Percentiles rank a stretch among this genome's conserved stretches.
These are phyloP conservation scores for Sebastes schlegelii DNA, from an alignment of 2,113 vertebrate genomes.

Conservation along the genomic window DNA sequence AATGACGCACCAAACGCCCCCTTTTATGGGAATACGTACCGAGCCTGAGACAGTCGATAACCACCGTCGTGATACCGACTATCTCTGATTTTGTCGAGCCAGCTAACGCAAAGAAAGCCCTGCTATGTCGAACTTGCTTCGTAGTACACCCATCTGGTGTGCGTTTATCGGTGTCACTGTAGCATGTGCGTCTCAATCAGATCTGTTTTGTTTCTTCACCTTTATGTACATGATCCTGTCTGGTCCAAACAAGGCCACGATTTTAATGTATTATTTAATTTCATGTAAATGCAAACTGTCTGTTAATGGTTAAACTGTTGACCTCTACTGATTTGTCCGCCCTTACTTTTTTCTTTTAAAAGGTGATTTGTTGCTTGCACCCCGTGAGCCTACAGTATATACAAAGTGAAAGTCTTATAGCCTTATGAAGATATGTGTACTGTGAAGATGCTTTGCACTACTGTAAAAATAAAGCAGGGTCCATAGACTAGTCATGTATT, in stretches of 20 bases:
- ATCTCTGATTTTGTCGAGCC: background rate
- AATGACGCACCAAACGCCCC: too few relatives aligned
- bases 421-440: constrained; percentile 67
- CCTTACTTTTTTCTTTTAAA: constrained; percentile 37
- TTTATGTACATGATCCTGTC: constrained; percentile 32
- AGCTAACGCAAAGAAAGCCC: background rate
- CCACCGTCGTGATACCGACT: background rate
- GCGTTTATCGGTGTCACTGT: constrained; percentile 62
- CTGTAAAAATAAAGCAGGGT: constrained; percentile 53
- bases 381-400: constrained; percentile 49
- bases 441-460: constrained; percentile 71
- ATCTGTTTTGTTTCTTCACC: constrained; percentile 9
- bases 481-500: constrained; percentile 53
- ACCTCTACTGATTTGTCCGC: constrained; percentile 14
- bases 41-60: background rate
- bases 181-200: constrained; percentile 63
- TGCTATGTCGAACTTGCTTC: background rate
- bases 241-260: background rate
- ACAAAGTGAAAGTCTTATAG: constrained; percentile 57
- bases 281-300: constrained; percentile 26
- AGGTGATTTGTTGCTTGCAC: constrained; percentile 59
- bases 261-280: constrained; percentile 17
- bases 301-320: constrained; percentile 17
- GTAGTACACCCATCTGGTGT: background rate
- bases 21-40: background rate